Conservation (phyloP, 2,888 invertebrate species). For the Stenoptilia bipunctidactyla region DNA sequence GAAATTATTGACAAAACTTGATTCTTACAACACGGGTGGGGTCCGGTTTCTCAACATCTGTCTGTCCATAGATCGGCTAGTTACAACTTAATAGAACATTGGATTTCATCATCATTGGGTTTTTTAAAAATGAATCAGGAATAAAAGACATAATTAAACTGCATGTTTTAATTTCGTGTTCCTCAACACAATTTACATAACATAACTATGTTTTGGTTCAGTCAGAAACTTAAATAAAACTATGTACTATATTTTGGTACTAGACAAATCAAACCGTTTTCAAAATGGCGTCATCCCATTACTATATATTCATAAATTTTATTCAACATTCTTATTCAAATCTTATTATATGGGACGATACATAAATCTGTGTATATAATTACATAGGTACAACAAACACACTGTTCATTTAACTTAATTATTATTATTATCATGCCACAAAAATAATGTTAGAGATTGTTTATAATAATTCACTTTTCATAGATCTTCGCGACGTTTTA, state of each 20-base stretch:
- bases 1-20: too few relatives aligned
- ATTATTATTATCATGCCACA: background rate
- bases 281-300: background rate
- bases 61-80: too few relatives aligned
- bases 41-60: too few relatives aligned
- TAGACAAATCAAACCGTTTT: background rate
- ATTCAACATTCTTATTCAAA: background rate
- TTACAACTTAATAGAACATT: too few relatives aligned
- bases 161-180: background rate
- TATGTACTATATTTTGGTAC: slow-evolving; percentile 62
- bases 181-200: slow-evolving; percentile 36
- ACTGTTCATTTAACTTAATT: background rate
- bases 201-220: slow-evolving; percentile 68
- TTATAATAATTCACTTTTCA: too few relatives aligned
- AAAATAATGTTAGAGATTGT: background rate
- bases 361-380: too few relatives aligned
- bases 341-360: too few relatives aligned
- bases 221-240: slow-evolving; percentile 65
- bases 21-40: too few relatives aligned
- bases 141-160: background rate
- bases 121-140: too few relatives aligned
- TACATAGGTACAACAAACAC: background rate
- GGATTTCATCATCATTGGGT: too few relatives aligned
- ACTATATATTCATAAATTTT: background rate
- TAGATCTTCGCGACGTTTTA: too few relatives aligned